A percentile compares a stretch with the other conserved stretches of the same genome.
Evolutionary conservation across 1,140 invertebrate species (phyloP).

Genomic region (Caenorhabditis briggsae): DNA sequence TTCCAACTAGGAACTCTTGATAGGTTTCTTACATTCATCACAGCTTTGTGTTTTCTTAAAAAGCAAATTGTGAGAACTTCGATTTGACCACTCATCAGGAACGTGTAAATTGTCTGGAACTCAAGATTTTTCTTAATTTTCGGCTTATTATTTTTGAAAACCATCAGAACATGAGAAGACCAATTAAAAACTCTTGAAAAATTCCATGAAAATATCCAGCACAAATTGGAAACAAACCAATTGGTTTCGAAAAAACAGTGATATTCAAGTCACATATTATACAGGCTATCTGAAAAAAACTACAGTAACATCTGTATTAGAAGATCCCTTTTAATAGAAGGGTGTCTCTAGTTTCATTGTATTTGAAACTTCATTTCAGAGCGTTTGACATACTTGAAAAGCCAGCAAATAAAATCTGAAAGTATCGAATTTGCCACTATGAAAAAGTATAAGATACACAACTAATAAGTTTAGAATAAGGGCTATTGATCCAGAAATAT

Average conservation of each 20-base stretch:
- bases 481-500: neutral
- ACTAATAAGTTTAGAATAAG: neutral
- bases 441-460: slow-evolving; percentile 3
- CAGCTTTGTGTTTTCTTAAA: neutral
- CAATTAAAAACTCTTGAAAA: neutral
- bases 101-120: neutral
- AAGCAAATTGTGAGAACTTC: slow-evolving; percentile 8
- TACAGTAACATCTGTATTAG: too few relatives aligned
- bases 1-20: neutral
- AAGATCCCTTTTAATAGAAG: too few relatives aligned
- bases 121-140: too few relatives aligned
- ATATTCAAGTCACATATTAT: neutral
- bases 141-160: neutral
- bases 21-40: neutral
- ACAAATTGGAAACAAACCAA: neutral
- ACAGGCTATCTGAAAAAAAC: neutral
- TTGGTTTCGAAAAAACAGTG: neutral
- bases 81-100: neutral
- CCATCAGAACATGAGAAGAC: slow-evolving; percentile 12
- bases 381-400: too few relatives aligned
- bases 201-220: neutral
- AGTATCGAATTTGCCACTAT: neutral
- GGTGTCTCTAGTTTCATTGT: too few relatives aligned
- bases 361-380: too few relatives aligned
- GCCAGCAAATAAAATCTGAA: slow-evolving; percentile 23